Evolutionary conservation across 2,797 vertebrate genomes (phyloP).

Genomic region (Pteronotus mesoamericanus): DNA sequence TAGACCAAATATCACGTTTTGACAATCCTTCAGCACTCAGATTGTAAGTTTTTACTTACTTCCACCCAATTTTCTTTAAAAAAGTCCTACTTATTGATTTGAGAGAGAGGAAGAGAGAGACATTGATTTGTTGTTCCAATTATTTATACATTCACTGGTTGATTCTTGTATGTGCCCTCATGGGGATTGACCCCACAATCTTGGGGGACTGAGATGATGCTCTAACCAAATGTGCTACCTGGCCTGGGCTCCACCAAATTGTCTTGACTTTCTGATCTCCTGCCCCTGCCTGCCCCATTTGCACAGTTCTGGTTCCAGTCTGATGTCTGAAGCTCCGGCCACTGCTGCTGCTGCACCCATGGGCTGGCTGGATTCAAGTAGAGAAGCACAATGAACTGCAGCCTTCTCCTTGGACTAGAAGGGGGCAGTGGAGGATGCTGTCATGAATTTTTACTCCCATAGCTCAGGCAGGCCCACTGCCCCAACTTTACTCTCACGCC

Average conservation of each 20-base stretch:
- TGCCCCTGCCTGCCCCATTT: not conserved
- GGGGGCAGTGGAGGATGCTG: not conserved
- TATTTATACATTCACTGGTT: not conserved
- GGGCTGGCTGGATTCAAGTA: not conserved
- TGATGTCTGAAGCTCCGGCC: not conserved
- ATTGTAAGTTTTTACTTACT: not conserved
- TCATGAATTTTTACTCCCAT: not conserved
- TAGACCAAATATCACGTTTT: not conserved
- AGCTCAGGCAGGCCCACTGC: not conserved
- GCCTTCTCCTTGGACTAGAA: not conserved
- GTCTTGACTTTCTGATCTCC: not conserved
- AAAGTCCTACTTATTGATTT: too few species aligned
- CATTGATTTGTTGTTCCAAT: too few species aligned
- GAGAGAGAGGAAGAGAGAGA: too few species aligned
- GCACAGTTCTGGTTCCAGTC: not conserved
- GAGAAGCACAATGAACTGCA: rapidly evolving
- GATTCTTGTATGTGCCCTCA: not conserved
- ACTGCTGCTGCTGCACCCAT: not conserved
- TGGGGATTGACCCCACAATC: not conserved
- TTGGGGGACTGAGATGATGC: not conserved
- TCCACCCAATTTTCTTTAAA: not conserved
- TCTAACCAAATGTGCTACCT: not conserved
- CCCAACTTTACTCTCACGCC: not conserved
- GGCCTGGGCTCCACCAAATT: too few species aligned
- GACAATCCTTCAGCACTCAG: not conserved